These are phyloP conservation scores for Lysiphlebus fabarum DNA, from an alignment of 1,140 invertebrate species.

Conservation along the genomic window DNA sequence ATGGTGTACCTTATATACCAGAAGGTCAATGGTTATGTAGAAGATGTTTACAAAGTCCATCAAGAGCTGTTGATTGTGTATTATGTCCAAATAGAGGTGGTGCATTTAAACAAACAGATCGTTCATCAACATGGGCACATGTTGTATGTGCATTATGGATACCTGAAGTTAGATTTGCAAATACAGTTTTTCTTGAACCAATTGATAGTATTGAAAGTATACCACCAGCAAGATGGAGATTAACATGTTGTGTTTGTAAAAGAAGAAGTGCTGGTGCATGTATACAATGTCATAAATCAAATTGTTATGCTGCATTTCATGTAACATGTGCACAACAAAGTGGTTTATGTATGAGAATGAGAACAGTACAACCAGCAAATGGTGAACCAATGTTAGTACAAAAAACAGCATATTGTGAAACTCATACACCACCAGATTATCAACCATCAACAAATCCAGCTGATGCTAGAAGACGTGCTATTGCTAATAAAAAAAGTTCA, in stretches of 20 bases:
- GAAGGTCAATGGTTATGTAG: conserved; percentile 98
- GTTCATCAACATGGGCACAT: conserved; percentile 90
- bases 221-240: conserved; percentile 89
- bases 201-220: conserved; percentile 96
- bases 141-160: conserved; percentile 99
- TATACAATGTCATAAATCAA: conserved; percentile 95
- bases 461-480: conserved; percentile 60
- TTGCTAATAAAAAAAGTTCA: conserved; percentile 78
- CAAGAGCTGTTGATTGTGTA: conserved; percentile 91
- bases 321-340: conserved; percentile 98
- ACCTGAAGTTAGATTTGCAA: conserved; percentile 96
- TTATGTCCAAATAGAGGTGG: conserved; percentile 97
- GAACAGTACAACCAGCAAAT: conserved; percentile 75
- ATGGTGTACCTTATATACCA: conserved; percentile 98
- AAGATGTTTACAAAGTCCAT: conserved; percentile 91
- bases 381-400: conserved; percentile 77
- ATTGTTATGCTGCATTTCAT: conserved; percentile 96
- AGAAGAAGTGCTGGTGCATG: conserved; percentile 91
- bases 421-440: conserved; percentile 83
- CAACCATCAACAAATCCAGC: conserved; percentile 51
- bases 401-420: conserved; percentile 94
- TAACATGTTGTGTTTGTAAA: conserved; percentile 96
- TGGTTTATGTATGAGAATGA: conserved; percentile 93
- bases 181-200: conserved; percentile 95
- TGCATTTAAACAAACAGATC: conserved; percentile 97